Percentiles rank a stretch among this genome's conserved stretches.
Conservation (phyloP, 2,888 invertebrate genomes). For the Pachymerium ferrugineum region DNA sequence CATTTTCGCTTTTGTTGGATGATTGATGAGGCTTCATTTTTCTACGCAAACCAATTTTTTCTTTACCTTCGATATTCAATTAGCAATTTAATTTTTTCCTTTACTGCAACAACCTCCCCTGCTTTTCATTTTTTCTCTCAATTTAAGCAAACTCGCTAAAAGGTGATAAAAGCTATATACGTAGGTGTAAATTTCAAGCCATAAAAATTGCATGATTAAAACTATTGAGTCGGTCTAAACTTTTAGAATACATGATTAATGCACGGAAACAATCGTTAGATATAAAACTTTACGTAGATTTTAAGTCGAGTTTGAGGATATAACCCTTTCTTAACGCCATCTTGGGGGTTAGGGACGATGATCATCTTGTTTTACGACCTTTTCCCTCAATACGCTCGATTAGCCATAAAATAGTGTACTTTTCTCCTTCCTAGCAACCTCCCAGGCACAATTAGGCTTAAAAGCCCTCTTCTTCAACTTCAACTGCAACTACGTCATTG, state of each 20-base stretch:
- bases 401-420: conserved; percentile 8
- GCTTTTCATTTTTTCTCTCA: background rate
- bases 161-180: background rate
- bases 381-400: conserved; percentile 17
- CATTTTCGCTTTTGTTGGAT: background rate
- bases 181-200: background rate
- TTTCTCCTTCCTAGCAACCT: background rate
- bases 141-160: background rate
- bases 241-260: background rate
- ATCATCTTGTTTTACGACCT: conserved; percentile 10
- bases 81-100: conserved; percentile 12
- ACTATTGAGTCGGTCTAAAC: background rate
- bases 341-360: conserved; percentile 17
- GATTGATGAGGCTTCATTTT: conserved; percentile 5
- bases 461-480: conserved; percentile 9
- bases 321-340: background rate
- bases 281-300: conserved; percentile 3
- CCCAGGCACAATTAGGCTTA: conserved; percentile 6
- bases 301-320: conserved; percentile 6
- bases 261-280: background rate
- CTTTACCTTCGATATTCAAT: background rate
- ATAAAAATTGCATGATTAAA: background rate
- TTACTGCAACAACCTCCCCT: background rate
- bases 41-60: conserved; percentile 12
- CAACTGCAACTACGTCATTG: conserved; percentile 5